phyloP scores from a whole-genome alignment of 92 coral and sea anemone genomes.

The Montipora capitata region DNA sequence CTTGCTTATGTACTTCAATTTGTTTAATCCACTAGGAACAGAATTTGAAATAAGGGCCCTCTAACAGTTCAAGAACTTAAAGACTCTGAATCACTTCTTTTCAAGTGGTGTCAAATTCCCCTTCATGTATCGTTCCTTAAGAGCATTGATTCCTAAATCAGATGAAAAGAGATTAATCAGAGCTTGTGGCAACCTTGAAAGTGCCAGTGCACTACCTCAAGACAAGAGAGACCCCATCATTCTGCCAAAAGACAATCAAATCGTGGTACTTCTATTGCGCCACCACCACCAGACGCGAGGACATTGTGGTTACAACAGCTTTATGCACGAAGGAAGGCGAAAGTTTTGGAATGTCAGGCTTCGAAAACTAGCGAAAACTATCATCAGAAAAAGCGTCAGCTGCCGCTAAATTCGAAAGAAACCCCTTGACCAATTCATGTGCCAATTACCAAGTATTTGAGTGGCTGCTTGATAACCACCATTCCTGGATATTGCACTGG shows the following conservation, averaged over 20 bases:
- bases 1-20: conserved; percentile 63
- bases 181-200: conserved; percentile 66
- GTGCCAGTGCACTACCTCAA: conserved; percentile 32
- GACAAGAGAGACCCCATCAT: conserved; percentile 61
- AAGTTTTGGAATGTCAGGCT: conserved; percentile 42
- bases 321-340: conserved; percentile 43
- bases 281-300: no score
- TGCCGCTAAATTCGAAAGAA: conserved; percentile 50
- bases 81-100: conserved; percentile 47
- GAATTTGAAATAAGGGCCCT: conserved; percentile 27
- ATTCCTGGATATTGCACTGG: conserved; percentile 36
- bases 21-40: conserved; percentile 19
- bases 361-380: conserved; percentile 33
- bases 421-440: conserved; percentile 64
- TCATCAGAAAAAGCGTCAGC: conserved; percentile 29
- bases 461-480: conserved; percentile 42
- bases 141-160: no score
- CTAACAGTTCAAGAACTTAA: conserved; percentile 45
- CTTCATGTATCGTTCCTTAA: conserved; percentile 2
- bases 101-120: conserved; percentile 51
- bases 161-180: not conserved
- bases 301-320: no score
- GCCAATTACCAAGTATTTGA: conserved; percentile 45
- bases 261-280: conserved; percentile 20
- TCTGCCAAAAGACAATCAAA: conserved; percentile 49